Conservation (phyloP, 2,113 vertebrate genomes). For the Nerophis ophidion region DNA sequence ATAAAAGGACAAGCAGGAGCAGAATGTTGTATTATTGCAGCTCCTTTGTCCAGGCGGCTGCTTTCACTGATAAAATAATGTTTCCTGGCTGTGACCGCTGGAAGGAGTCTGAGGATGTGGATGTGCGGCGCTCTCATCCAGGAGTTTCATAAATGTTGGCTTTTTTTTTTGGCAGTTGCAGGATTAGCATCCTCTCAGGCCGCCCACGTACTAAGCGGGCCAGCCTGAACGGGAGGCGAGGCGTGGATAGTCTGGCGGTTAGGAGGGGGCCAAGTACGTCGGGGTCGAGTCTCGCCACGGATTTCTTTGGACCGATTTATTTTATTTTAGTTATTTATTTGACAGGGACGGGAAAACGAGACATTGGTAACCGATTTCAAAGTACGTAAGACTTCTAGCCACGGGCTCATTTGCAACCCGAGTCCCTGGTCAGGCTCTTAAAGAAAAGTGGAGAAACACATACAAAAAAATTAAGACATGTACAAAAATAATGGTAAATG, state of each 20-base stretch:
- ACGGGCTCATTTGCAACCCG: no score
- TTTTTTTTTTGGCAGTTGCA: conserved; percentile 3
- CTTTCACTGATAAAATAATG: conserved; percentile 20
- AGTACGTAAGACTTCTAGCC: no score
- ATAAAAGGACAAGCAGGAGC: conserved; percentile 8
- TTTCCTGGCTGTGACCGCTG: conserved; percentile 24
- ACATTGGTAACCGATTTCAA: no score
- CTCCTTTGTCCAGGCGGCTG: conserved; percentile 13
- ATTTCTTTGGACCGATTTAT: neutral
- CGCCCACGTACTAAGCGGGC: conserved; percentile 1
- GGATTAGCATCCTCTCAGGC: no score
- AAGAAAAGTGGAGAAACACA: no score
- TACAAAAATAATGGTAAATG: no score
- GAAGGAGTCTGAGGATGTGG: conserved; percentile 35
- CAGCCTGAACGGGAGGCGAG: neutral
- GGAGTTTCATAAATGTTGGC: conserved; percentile 23
- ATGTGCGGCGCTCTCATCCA: conserved; percentile 46
- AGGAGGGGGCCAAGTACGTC: neutral
- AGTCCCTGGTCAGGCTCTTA: no score
- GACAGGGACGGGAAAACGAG: no score
- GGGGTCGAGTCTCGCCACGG: neutral
- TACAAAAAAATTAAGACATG: no score
- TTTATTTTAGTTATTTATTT: no score
- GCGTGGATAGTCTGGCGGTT: neutral
- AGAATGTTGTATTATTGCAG: conserved; percentile 14